Percentiles rank a stretch among this genome's conserved stretches.
Conservation (phyloP, 1,140 invertebrate genomes). For the Euura saliciscinereae region DNA sequence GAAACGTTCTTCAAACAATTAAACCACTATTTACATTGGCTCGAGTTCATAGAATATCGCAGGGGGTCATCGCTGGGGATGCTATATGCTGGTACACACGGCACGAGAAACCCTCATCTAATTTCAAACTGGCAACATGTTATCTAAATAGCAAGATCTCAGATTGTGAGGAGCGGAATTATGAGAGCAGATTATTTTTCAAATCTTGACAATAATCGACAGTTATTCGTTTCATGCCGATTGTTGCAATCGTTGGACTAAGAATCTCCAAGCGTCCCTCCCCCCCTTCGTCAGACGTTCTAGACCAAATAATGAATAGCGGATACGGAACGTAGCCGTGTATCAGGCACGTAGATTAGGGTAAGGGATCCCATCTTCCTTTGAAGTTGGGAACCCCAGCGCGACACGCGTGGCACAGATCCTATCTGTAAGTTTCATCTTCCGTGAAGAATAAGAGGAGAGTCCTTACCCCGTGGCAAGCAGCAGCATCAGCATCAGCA, state of each 20-base stretch:
- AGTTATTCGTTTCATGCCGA: neutral
- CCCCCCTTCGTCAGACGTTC: too few species aligned
- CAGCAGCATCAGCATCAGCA: neutral
- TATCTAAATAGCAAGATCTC: neutral
- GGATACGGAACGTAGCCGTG: too few species aligned
- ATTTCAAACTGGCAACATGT: neutral
- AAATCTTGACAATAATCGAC: neutral
- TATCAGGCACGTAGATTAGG: too few species aligned
- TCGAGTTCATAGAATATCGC: neutral
- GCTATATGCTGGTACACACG: neutral
- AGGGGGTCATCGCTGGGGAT: neutral
- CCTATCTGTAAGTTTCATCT: slow-evolving; percentile 5
- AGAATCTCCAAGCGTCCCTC: too few species aligned
- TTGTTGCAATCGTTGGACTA: neutral
- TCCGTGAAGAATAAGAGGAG: neutral
- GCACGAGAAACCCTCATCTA: neutral
- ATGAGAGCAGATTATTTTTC: too few species aligned
- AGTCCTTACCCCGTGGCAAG: neutral
- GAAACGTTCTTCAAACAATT: neutral
- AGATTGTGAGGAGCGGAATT: neutral
- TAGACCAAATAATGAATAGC: too few species aligned
- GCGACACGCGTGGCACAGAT: neutral
- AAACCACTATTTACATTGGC: neutral
- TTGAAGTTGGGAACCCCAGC: slow-evolving; percentile 2
- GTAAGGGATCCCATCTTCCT: neutral